These are phyloP conservation scores for Drosophila tanythrix DNA, from an alignment of 2,888 invertebrate genomes.

Conservation along the genomic window DNA sequence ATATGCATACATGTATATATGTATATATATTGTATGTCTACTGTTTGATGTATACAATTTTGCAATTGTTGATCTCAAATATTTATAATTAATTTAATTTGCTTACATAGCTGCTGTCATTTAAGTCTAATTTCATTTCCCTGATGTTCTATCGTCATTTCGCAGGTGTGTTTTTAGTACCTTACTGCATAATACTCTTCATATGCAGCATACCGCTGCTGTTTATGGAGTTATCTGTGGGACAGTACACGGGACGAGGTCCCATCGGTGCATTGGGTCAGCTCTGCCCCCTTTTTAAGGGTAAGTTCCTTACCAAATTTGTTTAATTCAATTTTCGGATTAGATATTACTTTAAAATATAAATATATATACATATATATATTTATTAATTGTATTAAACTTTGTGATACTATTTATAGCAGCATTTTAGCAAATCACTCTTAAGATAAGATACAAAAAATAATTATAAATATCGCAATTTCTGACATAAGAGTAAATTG, in stretches of 20 bases:
- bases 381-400: background rate
- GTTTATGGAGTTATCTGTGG: conserved; percentile 96
- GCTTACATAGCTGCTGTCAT: conserved; percentile 64
- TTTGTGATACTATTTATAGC: background rate
- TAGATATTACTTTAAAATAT: background rate
- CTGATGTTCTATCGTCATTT: conserved; percentile 34
- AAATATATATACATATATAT: background rate
- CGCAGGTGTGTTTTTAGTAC: conserved; percentile 96
- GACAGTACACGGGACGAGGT: conserved; percentile 96
- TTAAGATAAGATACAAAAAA: conserved; percentile 3
- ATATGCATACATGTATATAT: background rate
- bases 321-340: background rate
- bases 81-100: conserved; percentile 80
- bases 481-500: conserved; percentile 1
- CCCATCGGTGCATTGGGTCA: conserved; percentile 96
- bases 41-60: conserved; percentile 36
- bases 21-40: background rate
- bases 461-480: background rate
- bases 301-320: conserved; percentile 85
- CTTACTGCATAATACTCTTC: conserved; percentile 95
- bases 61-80: conserved; percentile 71
- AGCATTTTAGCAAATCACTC: background rate
- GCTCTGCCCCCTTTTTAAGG: conserved; percentile 96
- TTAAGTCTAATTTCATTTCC: conserved; percentile 21
- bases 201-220: conserved; percentile 96